These are phyloP conservation scores for Drosophila ogumai DNA, from an alignment of 1,140 invertebrate species.

Conservation along the genomic window DNA sequence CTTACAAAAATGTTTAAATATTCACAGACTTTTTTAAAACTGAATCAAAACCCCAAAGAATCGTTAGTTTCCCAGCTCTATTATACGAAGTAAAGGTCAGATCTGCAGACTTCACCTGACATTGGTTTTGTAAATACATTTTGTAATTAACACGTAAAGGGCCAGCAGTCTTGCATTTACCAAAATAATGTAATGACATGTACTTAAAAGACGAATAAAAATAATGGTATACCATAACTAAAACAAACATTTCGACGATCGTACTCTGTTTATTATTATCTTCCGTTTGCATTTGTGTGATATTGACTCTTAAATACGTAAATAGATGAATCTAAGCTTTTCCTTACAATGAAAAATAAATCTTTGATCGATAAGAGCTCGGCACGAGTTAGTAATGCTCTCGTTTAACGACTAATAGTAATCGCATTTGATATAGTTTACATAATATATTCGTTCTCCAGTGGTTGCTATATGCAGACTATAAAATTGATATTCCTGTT, in stretches of 20 bases:
- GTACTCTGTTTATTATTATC: constrained; percentile 12
- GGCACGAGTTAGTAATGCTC: constrained; percentile 47
- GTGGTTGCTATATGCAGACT: constrained; percentile 39
- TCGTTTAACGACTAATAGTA: constrained; percentile 45
- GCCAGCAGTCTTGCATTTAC: constrained; percentile 34
- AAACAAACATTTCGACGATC: constrained; percentile 1
- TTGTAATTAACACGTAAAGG: constrained; percentile 10
- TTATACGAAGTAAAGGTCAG: background rate
- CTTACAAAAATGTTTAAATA: background rate
- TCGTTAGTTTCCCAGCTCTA: background rate
- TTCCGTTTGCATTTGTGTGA: constrained; percentile 30
- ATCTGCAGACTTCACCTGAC: background rate
- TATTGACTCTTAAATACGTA: constrained; percentile 27
- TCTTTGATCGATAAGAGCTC: constrained; percentile 33
- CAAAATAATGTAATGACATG: constrained; percentile 22
- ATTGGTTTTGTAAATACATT: constrained; percentile 49
- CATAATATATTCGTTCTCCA: constrained; percentile 30
- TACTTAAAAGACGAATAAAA: constrained; percentile 35
- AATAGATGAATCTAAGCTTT: constrained; percentile 14
- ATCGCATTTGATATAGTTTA: constrained; percentile 37
- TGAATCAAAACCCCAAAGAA: too few species aligned
- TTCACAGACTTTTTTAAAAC: too few species aligned
- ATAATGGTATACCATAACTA: background rate
- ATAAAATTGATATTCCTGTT: constrained; percentile 28
- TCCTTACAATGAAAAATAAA: constrained; percentile 18